These are phyloP conservation scores for Hirtodrosophila histrioides DNA, from an alignment of 2,888 invertebrate genomes.

Conservation along the genomic window DNA sequence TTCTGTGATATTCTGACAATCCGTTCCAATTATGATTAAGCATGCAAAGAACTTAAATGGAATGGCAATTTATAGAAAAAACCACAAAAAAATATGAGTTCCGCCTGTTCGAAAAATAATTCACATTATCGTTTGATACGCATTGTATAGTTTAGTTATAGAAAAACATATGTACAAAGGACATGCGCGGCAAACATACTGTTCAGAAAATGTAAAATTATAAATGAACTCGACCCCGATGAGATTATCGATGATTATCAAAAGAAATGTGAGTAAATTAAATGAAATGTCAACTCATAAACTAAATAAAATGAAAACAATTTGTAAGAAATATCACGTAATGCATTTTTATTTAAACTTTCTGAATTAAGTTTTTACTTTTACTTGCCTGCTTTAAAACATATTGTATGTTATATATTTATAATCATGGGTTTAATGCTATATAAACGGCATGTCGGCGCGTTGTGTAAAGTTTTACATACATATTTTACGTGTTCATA, in stretches of 20 bases:
- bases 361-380: conserved; percentile 42
- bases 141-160: too few relatives aligned
- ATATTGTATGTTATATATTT: conserved; percentile 38
- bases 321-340: conserved; percentile 78
- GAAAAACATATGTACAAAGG: too few relatives aligned
- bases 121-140: too few relatives aligned
- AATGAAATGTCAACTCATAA: conserved; percentile 2
- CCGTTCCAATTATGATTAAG: conserved; percentile 10
- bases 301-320: conserved; percentile 59
- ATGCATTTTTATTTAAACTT: conserved; percentile 71
- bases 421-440: conserved; percentile 36
- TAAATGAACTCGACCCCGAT: too few relatives aligned
- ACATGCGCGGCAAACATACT: too few relatives aligned
- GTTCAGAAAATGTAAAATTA: too few relatives aligned
- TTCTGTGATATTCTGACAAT: conserved; percentile 3
- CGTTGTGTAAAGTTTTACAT: conserved; percentile 46
- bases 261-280: conserved; percentile 1
- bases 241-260: background rate
- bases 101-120: too few relatives aligned
- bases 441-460: conserved; percentile 30
- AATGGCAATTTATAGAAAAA: background rate
- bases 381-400: conserved; percentile 40
- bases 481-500: conserved; percentile 59
- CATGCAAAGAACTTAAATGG: conserved; percentile 2
- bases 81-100: too few relatives aligned